Base-by-base conservation (phyloP, 2,888 invertebrate genomes). In the Phengaris alcon region DNA sequence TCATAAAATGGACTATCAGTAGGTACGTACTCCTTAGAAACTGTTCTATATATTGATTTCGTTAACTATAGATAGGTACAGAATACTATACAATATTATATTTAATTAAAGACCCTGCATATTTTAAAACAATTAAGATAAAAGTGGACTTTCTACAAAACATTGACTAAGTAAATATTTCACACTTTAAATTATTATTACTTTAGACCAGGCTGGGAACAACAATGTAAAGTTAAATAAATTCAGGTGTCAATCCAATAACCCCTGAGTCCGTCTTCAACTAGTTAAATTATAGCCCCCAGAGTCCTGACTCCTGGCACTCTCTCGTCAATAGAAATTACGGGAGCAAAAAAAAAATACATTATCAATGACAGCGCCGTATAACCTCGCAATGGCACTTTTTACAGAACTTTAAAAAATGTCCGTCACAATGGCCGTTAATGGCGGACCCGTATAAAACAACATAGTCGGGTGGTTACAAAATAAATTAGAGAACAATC, bases 401-500 rank as follows among this genome's bases (percentile, higher is more conserved):
- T 68, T 48, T 6, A 13, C 46, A 6, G 48, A 69, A 73, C 48
- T 51, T 8, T 51, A 51, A 73, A 57, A 73, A 73, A 57, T 44
- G 7, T 72, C 9, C 52, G 13, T 54, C 52, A 35, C 52, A 44
- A 54, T 35, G 51, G 48, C 48, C 64, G 64, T 44, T 64, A 64
- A 64, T 73, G n/a, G 22, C 51, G 48, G n/a, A 9, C 15, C n/a
- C 12, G 75, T 68, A 80, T 79, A 82, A 75, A 81, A 80, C 82
- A 85, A 86, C 87, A 88, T 72, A 51, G 72, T 54, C 54, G 35
- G 72, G 72, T 12, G 72, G 22, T 72, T 35, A 72, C 72, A 72
- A 72, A 72, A 72, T 72, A 72, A 72, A 82, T 86, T 79, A 80
- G 87, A 86, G 86, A 82, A 77, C 77, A 73, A 75, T 75, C 77